Percentiles rank a stretch among this genome's conserved stretches.
Conservation (phyloP, 2,113 vertebrate genomes). For the Eulemur macaco region DNA sequence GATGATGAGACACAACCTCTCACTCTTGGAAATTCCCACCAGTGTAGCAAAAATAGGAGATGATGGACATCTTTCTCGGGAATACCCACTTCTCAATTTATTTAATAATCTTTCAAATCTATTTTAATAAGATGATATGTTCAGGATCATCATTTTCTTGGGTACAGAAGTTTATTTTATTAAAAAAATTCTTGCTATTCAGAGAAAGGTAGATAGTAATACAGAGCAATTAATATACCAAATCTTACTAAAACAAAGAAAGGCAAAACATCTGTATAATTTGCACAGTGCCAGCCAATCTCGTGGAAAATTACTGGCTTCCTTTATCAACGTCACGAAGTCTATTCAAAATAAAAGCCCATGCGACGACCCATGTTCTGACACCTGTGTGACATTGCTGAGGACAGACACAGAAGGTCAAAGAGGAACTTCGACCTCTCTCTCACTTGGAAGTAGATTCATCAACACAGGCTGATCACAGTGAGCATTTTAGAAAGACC, state of each 20-base stretch:
- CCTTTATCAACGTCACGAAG: not conserved
- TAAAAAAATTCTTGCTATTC: slow-evolving; percentile 10
- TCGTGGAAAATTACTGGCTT: not conserved
- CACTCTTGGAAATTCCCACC: not conserved
- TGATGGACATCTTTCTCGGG: accelerated
- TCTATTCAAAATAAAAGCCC: not conserved
- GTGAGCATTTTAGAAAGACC: not conserved
- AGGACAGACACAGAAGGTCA: not conserved
- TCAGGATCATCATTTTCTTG: slow-evolving; percentile 52
- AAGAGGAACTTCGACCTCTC: not conserved
- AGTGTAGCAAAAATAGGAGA: not conserved
- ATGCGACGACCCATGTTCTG: accelerated
- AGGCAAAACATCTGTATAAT: not conserved
- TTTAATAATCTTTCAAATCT: not conserved
- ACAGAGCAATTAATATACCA: slow-evolving; percentile 42
- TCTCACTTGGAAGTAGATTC: not conserved
- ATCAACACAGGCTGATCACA: not conserved
- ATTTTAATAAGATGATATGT: not conserved
- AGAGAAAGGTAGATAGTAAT: slow-evolving; percentile 46
- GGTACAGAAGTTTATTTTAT: slow-evolving; percentile 9
- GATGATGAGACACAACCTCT: not conserved
- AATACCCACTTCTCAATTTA: not conserved
- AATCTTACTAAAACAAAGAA: not conserved
- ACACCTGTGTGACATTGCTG: not conserved
- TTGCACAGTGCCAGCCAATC: not conserved